A percentile compares a stretch with the other conserved stretches of the same genome.
These are phyloP conservation scores for Fissipunctia ypsillon DNA, from an alignment of 2,888 invertebrate genomes.

Conservation along the genomic window DNA sequence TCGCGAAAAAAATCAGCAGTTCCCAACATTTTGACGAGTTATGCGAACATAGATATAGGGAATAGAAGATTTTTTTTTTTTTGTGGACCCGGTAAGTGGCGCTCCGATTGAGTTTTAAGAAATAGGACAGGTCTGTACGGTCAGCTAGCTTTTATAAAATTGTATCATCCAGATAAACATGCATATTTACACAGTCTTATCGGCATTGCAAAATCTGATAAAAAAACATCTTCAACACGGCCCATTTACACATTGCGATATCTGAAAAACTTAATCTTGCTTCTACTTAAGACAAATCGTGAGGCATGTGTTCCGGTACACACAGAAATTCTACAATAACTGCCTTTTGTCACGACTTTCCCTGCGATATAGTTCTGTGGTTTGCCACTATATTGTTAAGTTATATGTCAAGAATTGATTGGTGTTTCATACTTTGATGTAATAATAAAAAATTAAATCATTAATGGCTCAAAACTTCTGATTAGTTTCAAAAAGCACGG, in stretches of 20 bases:
- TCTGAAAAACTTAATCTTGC: constrained; percentile 20
- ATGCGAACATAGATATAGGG: too few species aligned
- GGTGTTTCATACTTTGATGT: neutral
- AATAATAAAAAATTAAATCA: neutral
- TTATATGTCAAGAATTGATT: constrained; percentile 20
- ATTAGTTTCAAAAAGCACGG: too few species aligned
- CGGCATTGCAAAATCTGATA: constrained; percentile 3
- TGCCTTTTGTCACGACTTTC: constrained; percentile 29
- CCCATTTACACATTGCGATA: constrained; percentile 19
- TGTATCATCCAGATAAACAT: neutral
- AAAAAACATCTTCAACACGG: neutral
- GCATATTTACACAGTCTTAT: neutral
- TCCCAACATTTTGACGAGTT: too few species aligned
- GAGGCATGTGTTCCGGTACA: constrained; percentile 36
- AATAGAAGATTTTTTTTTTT: too few species aligned
- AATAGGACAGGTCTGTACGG: neutral
- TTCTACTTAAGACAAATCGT: constrained; percentile 31
- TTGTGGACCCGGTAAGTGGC: neutral
- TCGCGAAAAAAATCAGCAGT: too few species aligned
- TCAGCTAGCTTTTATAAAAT: neutral
- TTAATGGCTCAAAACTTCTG: neutral
- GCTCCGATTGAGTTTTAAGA: neutral
- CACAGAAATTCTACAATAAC: constrained; percentile 13
- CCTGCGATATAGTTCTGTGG: neutral
- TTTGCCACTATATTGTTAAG: constrained; percentile 1